Base-by-base conservation (phyloP, 2,113 vertebrate species). In the Varanus komodoensis region DNA sequence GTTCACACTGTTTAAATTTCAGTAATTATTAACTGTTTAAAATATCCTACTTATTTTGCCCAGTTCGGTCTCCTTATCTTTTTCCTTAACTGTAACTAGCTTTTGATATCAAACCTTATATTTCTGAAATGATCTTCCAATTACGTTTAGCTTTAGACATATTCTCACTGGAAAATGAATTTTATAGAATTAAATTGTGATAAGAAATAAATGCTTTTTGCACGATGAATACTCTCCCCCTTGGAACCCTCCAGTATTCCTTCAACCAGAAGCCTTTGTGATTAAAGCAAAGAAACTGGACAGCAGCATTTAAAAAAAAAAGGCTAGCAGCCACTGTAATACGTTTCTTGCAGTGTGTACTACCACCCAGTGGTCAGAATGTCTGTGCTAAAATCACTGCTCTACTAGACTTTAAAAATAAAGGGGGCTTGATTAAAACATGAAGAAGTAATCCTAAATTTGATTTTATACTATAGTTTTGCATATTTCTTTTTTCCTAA, bases 311-410 rank as follows among this genome's bases (percentile, higher is more conserved):
- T 38, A 79, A 57, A 75, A 64, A 96, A 96, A 95, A 94, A 73
- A 97, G 97, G 97, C 96, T 97, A 95, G 96, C 92, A 88, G 96
- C 95, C 96, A 93, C 44, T 52, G 95, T 92, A 97, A 96, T 96
- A 92, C 87, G 84, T 94, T 96, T 99, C 97, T 98, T 96, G 97
- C 96, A 98, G 98, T 95, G 95, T 98, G 98, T 98, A 99, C 98
- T 97, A 99, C 99, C 99, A 98, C 98, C 99, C 98, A 98, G 98
- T 96, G 99, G 99, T 98, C 98, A 97, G 97, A 98, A 98, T 98
- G 97, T 98, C 98, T 92, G 97, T 97, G 97, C 97, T 98, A 97
- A 98, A 98, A 95, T 95, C 95, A 93, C 93, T 95, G 96, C 95
- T 79, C 96, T 95, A 96, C 98, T 97, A 97, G 92, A 97, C 95